Evolutionary conservation across 2,797 vertebrate genomes (phyloP), one percentile per base, ranked within the genome.

Genomic region (Coluber constrictor): DNA sequence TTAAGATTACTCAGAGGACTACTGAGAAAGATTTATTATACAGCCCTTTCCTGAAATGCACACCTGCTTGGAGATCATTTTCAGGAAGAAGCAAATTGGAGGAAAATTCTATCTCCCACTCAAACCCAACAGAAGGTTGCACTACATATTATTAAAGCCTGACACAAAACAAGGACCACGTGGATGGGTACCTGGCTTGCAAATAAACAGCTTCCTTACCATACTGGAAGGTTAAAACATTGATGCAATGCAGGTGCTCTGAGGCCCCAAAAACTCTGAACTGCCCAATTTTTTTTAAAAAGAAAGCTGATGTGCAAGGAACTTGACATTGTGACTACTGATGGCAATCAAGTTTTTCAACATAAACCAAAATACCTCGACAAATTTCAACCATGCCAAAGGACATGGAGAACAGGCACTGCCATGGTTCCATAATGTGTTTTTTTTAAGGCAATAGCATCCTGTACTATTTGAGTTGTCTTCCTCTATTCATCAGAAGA

Each of bases 401-500:
- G 9, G 57, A 88, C 4, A 23, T 51, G 94, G 93, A 32, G 8
- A n/a, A 95, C 1, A 87, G 91, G 95, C 94, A 95, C 90, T 89
- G 56, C 37, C 91, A 96, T 92, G 91, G 88, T 74, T 95, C 92
- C 95, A 92, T 95, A 95, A 87, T 57, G 94, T 92, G 43, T 87
- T 90, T 86, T 25, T 60, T 27, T 25, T 94, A 96, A 92, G 96
- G 95, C 95, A 98, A 98, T 99, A 98, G 99, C 98, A 98, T 99
- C 98, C 98, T 99, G 99, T 98, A 98, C 98, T 97, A 99, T 99
- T 98, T 99, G 98, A 99, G 98, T 98, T 98, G 98, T 98, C 98
- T 98, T 98, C 98, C 98, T 99, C 98, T 98, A n/a, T 99, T 98
- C 99, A 99, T 99, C 99, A 98, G 98, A 98, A 98, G 97, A 99